A percentile compares a stretch with the other conserved stretches of the same genome.
Evolutionary conservation across 1,140 invertebrate species (phyloP).

Genomic region (Pristionchus pacificus): DNA sequence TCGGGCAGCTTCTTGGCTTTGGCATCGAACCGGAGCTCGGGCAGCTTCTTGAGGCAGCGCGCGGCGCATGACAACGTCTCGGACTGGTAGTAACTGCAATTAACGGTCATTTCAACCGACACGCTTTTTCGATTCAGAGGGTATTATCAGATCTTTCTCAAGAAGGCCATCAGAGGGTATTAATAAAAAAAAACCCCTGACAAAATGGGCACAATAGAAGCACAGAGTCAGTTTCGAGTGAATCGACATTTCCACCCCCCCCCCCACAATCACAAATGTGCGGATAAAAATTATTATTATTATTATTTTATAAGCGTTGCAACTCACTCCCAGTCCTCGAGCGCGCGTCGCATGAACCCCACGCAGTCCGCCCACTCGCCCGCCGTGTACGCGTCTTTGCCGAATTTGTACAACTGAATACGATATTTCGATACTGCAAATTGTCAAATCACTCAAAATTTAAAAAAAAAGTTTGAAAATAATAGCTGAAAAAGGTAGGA

Average conservation of each 20-base stretch:
- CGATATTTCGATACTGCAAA: no score
- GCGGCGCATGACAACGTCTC: background rate
- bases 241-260: no score
- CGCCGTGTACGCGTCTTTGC: background rate
- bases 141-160: no score
- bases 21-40: background rate
- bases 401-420: background rate
- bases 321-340: background rate
- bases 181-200: no score
- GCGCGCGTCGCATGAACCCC: background rate
- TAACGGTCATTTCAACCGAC: no score
- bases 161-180: no score
- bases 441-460: no score
- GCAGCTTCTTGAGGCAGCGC: background rate
- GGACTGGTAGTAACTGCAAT: background rate
- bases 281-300: no score
- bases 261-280: no score
- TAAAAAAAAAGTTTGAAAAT: background rate
- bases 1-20: background rate
- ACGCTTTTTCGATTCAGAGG: no score
- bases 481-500: background rate
- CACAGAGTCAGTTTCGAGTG: no score
- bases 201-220: no score
- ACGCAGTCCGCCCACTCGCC: background rate
- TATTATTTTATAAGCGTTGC: background rate